Evolutionary conservation across 2,113 vertebrate genomes (phyloP), one percentile per base, ranked within the genome.

Genomic region (Paracyprichromis sp.): DNA sequence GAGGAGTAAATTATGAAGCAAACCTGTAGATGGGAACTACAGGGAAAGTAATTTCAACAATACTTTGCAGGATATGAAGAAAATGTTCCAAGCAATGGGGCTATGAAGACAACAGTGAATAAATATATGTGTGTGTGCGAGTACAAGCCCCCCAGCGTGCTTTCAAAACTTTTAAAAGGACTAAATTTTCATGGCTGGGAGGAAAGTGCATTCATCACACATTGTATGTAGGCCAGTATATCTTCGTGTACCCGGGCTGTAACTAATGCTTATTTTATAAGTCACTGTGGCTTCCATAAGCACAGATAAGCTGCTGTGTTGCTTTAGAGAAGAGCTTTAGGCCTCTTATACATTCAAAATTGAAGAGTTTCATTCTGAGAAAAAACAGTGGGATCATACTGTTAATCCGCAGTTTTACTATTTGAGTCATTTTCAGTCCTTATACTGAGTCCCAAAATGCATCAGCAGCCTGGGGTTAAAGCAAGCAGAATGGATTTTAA

Each of bases 191-290:
- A 24, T 66, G 83, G 56, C 78, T 71, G 13, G 83, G 45, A 82
- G 73, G 24, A 84, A 78, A 26, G 40, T 36, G 69, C 36, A 78
- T 83, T 89, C 82, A 45, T 80, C 80, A 80, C 21, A 3, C 56
- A 78, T 31, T 79, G 71, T 29, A 84, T 88, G 73, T 82, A 84
- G 84, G 84, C 40, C 66, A 54, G 24, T 83, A 16, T 36, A 52
- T 80, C 40, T 84, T 54, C n/a, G 17, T 73, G 57, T 61, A 53
- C 69, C 17, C 38, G 9, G 26, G 21, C 76, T 78, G 63, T 54
- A 53, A 66, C 82, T 73, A 47, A 85, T 88, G 59, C 82, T 83
- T 85, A 61, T 87, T 88, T 83, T 24, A 90, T 45, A 50, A 86
- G 81, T 86, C 59, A 36, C 38, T 63, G 79, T 36, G 45, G 47